A percentile compares a stretch with the other conserved stretches of the same genome.
Evolutionary conservation across 2,888 invertebrate genomes (phyloP).

Genomic region (Apotomis betuletana): DNA sequence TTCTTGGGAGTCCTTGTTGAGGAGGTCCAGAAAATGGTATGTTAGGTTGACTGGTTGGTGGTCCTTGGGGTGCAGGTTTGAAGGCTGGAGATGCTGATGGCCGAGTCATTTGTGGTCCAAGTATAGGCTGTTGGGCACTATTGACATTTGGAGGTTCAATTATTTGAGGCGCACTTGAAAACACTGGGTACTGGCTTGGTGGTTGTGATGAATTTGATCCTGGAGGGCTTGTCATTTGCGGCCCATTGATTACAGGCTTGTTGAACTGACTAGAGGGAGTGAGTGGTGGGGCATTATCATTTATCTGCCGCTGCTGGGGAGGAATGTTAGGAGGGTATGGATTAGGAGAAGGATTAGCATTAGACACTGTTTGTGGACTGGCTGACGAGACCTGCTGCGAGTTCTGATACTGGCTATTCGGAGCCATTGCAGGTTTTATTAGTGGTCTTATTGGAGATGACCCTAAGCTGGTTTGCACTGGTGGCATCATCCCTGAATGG

Average conservation of each 20-base stretch:
- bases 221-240: constrained; percentile 48
- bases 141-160: constrained; percentile 51
- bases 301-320: constrained; percentile 66
- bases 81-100: constrained; percentile 46
- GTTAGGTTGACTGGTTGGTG: constrained; percentile 59
- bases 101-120: constrained; percentile 47
- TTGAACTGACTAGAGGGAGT: constrained; percentile 74
- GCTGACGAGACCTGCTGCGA: constrained; percentile 55
- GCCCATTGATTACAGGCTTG: constrained; percentile 72
- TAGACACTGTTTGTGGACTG: constrained; percentile 56
- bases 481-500: constrained; percentile 65
- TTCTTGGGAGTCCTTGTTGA: constrained; percentile 56
- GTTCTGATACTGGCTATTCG: constrained; percentile 52
- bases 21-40: constrained; percentile 56
- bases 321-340: constrained; percentile 58
- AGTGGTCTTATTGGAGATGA: constrained; percentile 62
- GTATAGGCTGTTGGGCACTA: constrained; percentile 51
- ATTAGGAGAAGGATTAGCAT: constrained; percentile 58
- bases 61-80: constrained; percentile 51
- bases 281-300: constrained; percentile 76
- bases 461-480: constrained; percentile 57
- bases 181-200: constrained; percentile 44
- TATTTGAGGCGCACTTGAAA: constrained; percentile 42
- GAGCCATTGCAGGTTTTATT: constrained; percentile 46
- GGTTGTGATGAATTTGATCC: constrained; percentile 15